phyloP scores from a whole-genome alignment of 2,888 invertebrate species.

The Nemotelus pantherinus region DNA sequence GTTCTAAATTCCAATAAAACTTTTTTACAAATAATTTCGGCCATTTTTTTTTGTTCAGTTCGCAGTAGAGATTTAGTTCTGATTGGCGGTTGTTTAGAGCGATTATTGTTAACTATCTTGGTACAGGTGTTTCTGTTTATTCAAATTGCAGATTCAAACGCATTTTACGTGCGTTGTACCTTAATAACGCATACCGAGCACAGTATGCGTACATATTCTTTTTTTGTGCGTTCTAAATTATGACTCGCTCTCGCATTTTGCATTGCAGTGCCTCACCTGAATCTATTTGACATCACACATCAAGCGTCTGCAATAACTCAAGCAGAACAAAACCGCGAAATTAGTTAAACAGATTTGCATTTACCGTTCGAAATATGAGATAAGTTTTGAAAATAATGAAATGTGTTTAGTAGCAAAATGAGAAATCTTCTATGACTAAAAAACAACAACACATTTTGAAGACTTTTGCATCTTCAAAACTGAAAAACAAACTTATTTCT shows the following conservation, averaged over 20 bases:
- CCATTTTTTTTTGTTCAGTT: neutral
- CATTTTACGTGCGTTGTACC: neutral
- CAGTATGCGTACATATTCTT: neutral
- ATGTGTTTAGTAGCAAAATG: too few relatives aligned
- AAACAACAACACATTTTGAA: too few relatives aligned
- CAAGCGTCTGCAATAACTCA: constrained; percentile 65
- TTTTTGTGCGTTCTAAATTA: neutral
- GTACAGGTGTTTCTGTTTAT: too few relatives aligned
- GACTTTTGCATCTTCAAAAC: too few relatives aligned
- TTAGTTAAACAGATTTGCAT: constrained; percentile 57
- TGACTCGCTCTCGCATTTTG: constrained; percentile 40
- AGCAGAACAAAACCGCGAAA: constrained; percentile 65
- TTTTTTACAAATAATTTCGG: neutral
- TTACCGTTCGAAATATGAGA: constrained; percentile 32
- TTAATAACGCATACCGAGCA: neutral
- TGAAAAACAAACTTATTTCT: too few relatives aligned
- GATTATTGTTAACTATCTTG: neutral
- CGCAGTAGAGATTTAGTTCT: constrained; percentile 29
- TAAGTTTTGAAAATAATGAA: neutral
- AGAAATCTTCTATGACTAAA: too few relatives aligned
- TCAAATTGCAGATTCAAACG: neutral
- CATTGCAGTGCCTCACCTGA: constrained; percentile 47
- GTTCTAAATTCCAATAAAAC: constrained; percentile 26
- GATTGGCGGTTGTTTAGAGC: neutral
- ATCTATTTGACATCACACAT: constrained; percentile 51